Evolutionary conservation across 1,140 invertebrate genomes (phyloP).

Genomic region (Antheraea mylitta): DNA sequence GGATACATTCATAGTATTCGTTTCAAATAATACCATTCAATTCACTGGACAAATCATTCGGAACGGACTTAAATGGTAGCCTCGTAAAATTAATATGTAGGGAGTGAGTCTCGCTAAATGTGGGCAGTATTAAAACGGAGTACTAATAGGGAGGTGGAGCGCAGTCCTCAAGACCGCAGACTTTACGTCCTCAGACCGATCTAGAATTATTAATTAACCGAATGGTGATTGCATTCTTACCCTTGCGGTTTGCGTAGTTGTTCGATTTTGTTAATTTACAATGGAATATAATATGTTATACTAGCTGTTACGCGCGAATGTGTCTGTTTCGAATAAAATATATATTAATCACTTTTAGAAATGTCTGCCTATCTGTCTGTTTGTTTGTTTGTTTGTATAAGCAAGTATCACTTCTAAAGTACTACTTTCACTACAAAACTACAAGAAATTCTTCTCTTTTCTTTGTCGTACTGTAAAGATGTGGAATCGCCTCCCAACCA

Average conservation of each 20-base stretch:
- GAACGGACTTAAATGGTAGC: slow-evolving; percentile 22
- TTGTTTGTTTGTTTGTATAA: too few species aligned
- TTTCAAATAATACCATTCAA: slow-evolving; percentile 3
- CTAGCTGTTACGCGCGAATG: too few species aligned
- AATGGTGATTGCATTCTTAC: slow-evolving; percentile 65
- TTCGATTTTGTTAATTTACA: slow-evolving; percentile 39
- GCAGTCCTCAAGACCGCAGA: slow-evolving; percentile 47
- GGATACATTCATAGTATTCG: too few species aligned
- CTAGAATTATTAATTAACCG: slow-evolving; percentile 75
- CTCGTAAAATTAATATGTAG: slow-evolving; percentile 68
- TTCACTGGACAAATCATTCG: slow-evolving; percentile 10
- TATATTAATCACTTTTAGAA: too few species aligned
- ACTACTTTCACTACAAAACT: too few species aligned
- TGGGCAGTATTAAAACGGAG: slow-evolving; percentile 68
- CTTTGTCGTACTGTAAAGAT: too few species aligned
- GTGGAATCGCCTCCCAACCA: too few species aligned
- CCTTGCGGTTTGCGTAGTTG: slow-evolving; percentile 44
- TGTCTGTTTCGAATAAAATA: too few species aligned
- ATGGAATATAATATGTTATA: slow-evolving; percentile 6
- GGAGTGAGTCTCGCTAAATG: slow-evolving; percentile 57
- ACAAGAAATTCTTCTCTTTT: too few species aligned
- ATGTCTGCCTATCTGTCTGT: too few species aligned
- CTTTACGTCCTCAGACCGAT: slow-evolving; percentile 67
- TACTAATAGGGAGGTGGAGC: slow-evolving; percentile 51
- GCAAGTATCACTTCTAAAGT: too few species aligned